phyloP scores from a whole-genome alignment of 2,797 vertebrate genomes.

The Dallia pectoralis region DNA sequence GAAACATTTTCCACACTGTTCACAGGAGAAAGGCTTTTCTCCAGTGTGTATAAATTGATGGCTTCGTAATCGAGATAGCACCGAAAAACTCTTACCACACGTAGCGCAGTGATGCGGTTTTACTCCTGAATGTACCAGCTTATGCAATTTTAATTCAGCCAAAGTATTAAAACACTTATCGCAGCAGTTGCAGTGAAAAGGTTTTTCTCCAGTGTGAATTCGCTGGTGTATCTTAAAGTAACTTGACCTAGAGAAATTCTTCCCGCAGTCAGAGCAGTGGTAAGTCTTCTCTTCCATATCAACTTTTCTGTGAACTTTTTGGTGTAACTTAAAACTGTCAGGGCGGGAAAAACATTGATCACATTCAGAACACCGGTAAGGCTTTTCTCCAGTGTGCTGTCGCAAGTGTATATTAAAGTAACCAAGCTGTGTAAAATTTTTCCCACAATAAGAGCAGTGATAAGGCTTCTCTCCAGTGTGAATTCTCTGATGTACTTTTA shows the following conservation, averaged over 20 bases:
- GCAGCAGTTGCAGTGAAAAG: not conserved
- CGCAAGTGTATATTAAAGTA: constrained; percentile 1
- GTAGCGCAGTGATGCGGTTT: not conserved
- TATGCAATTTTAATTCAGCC: constrained; percentile 2
- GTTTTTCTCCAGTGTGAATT: constrained; percentile 6
- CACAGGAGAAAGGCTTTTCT: not conserved
- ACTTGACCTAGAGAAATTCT: not conserved
- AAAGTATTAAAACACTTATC: not conserved
- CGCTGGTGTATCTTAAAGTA: constrained; percentile 6
- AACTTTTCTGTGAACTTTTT: not conserved
- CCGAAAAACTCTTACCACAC: constrained; percentile 1
- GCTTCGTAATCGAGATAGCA: not conserved
- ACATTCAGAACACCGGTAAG: not conserved
- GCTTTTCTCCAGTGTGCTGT: constrained; percentile 5
- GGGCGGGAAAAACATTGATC: constrained; percentile 3
- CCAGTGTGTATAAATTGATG: not conserved
- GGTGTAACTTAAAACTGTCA: constrained; percentile 2
- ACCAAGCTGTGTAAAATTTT: not conserved
- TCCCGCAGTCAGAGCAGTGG: not conserved
- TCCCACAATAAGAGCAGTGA: not conserved
- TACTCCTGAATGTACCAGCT: constrained; percentile 3
- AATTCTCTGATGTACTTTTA: constrained; percentile 2
- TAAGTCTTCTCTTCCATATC: not conserved
- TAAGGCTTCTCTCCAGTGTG: constrained; percentile 5
- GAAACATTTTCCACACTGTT: constrained; percentile 2